Percentiles rank a stretch among this genome's conserved stretches.
phyloP scores from a whole-genome alignment of 2,113 vertebrate genomes.

The Hydropotes inermis region DNA sequence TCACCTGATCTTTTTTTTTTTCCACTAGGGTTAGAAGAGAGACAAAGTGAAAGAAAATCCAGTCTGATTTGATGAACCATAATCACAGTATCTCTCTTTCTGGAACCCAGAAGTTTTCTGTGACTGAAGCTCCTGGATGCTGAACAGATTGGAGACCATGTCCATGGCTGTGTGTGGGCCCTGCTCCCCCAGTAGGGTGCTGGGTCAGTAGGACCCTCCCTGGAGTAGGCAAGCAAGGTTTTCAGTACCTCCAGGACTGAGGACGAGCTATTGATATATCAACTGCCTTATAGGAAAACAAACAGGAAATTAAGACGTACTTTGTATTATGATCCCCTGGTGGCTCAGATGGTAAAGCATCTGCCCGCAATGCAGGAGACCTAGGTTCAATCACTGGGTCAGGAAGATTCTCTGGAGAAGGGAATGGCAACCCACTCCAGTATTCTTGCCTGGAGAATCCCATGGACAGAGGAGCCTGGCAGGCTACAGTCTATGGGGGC shows the following conservation, averaged over 20 bases:
- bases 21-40: not conserved
- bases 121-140: slow-evolving; percentile 61
- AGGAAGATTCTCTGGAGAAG: not conserved
- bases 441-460: not conserved
- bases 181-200: not conserved
- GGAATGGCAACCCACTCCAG: not conserved
- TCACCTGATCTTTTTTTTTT: not conserved
- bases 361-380: not conserved
- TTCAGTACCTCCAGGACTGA: not conserved
- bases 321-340: not conserved
- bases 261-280: not conserved
- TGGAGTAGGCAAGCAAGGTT: not conserved
- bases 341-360: not conserved
- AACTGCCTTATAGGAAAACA: not conserved
- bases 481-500: not conserved
- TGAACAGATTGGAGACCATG: not conserved
- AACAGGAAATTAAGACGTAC: not conserved
- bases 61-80: slow-evolving; percentile 46
- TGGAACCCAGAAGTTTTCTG: slow-evolving; percentile 24
- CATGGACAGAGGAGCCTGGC: not conserved
- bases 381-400: not conserved
- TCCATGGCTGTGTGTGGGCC: not conserved
- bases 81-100: slow-evolving; percentile 40
- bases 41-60: slow-evolving; percentile 14
- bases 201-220: not conserved